phyloP scores from a whole-genome alignment of 2,113 vertebrate genomes.

The Brachyhypopomus occidentalis region DNA sequence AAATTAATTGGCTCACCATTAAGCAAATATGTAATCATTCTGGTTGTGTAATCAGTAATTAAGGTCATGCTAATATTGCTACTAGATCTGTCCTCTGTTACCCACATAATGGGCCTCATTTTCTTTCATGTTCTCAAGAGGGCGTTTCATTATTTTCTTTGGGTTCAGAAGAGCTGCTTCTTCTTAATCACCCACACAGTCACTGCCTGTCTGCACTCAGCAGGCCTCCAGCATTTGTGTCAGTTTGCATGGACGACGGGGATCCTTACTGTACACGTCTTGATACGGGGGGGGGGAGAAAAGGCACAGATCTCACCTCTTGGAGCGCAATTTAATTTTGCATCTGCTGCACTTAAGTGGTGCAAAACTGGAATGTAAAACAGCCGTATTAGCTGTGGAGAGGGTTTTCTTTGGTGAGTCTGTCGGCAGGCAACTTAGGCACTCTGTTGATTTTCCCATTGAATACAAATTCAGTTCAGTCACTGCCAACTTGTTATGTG shows the following conservation, averaged over 20 bases:
- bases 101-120: slow-evolving; percentile 8
- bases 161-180: slow-evolving; percentile 11
- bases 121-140: slow-evolving; percentile 3
- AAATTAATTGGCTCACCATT: slow-evolving; percentile 1
- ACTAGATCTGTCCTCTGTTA: not conserved
- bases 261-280: not conserved
- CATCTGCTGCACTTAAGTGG: too few relatives aligned
- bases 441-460: not conserved
- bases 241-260: not conserved
- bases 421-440: not conserved
- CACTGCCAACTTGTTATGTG: not conserved
- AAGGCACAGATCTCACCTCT: not conserved
- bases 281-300: not conserved
- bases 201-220: not conserved
- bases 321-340: too few relatives aligned
- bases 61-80: not conserved
- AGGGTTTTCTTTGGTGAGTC: not conserved
- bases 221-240: too few relatives aligned
- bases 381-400: not conserved
- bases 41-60: slow-evolving; percentile 10
- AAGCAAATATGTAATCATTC: not conserved
- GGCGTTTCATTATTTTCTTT: slow-evolving; percentile 13
- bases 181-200: not conserved
- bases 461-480: slow-evolving; percentile 28
- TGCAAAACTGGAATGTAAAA: not conserved